phyloP scores from a whole-genome alignment of 2,113 vertebrate species.

The Polypterus senegalus region DNA sequence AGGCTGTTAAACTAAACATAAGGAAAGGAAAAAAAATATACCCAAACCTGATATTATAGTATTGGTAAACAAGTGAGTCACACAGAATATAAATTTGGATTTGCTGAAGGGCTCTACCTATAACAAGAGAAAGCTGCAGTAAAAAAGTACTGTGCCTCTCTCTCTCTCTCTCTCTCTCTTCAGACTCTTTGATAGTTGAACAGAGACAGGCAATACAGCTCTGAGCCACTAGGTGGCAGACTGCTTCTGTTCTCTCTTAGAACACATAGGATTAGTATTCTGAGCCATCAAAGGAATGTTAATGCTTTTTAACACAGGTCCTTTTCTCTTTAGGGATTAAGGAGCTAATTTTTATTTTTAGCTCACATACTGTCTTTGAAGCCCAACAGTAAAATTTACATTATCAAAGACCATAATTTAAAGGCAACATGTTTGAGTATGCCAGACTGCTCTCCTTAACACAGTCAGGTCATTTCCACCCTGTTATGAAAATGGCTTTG shows the following conservation, averaged over 20 bases:
- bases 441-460: conserved; percentile 8
- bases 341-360: conserved; percentile 20
- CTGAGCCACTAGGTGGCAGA: not conserved
- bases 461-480: conserved; percentile 8
- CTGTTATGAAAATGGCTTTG: conserved; percentile 18
- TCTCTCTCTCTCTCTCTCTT: not conserved
- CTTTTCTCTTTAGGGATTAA: conserved; percentile 13
- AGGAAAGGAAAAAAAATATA: not conserved
- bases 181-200: not conserved
- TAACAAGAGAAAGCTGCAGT: not conserved
- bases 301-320: not conserved
- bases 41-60: no score
- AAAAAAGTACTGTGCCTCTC: not conserved
- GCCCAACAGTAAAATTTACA: conserved; percentile 16
- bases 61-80: not conserved
- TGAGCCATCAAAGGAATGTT: conserved; percentile 3
- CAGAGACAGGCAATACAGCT: not conserved
- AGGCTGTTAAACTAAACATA: conserved; percentile 22
- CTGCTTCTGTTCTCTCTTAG: not conserved
- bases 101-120: not conserved
- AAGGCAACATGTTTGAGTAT: conserved; percentile 2
- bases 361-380: conserved; percentile 18
- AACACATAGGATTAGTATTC: conserved; percentile 3
- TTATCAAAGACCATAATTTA: conserved; percentile 17
- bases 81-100: conserved; percentile 1